These are phyloP conservation scores for Phaedon cochleariae DNA, from an alignment of 2,888 invertebrate genomes.

Conservation along the genomic window DNA sequence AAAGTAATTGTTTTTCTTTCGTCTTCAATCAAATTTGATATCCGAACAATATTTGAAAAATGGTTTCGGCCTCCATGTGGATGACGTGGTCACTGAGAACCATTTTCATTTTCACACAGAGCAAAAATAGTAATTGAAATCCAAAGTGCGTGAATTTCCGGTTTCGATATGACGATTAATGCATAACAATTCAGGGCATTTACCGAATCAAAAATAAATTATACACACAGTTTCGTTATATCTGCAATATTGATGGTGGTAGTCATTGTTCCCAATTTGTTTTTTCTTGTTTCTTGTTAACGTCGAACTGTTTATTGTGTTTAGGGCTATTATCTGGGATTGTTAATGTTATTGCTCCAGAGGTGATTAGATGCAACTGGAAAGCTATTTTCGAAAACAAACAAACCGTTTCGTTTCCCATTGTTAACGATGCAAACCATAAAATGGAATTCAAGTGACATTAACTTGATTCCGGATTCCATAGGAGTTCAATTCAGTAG, in stretches of 20 bases:
- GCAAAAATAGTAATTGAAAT: too few species aligned
- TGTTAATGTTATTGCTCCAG: constrained; percentile 27
- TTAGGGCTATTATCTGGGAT: constrained; percentile 21
- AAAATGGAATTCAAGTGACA: background rate
- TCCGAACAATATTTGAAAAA: too few species aligned
- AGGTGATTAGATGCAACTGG: constrained; percentile 24
- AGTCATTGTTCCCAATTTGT: constrained; percentile 8
- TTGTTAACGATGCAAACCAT: constrained; percentile 9
- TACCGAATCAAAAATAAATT: background rate
- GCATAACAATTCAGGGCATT: background rate
- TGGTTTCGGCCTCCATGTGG: too few species aligned
- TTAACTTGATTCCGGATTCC: background rate
- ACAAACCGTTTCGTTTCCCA: constrained; percentile 21
- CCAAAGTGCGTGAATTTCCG: too few species aligned
- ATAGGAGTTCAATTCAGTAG: background rate
- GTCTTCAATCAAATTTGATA: too few species aligned
- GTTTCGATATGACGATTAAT: too few species aligned
- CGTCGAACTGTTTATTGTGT: constrained; percentile 20
- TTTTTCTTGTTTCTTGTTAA: constrained; percentile 2
- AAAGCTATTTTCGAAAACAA: constrained; percentile 25
- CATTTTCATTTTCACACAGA: too few species aligned
- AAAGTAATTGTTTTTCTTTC: too few species aligned
- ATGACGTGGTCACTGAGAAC: too few species aligned
- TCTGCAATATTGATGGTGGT: background rate
- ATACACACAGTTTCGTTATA: background rate